Evolutionary conservation across 2,113 vertebrate species (phyloP).

Genomic region (Hyaena hyaena): DNA sequence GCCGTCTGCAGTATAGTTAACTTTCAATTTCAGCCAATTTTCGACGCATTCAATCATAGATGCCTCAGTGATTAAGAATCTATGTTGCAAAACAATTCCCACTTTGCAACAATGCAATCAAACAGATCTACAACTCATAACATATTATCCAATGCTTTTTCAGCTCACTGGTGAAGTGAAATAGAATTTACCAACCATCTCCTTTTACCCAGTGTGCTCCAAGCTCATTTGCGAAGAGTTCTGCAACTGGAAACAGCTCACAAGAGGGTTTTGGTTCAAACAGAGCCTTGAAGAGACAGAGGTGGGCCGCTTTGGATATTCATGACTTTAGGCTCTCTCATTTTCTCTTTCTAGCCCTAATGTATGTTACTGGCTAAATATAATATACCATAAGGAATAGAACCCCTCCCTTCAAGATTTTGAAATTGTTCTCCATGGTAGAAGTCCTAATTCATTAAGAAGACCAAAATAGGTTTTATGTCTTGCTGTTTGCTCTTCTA

Average conservation of each 20-base stretch:
- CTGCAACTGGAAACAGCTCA: slow-evolving; percentile 79
- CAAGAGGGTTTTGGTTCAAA: background rate
- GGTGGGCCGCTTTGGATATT: background rate
- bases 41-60: slow-evolving; percentile 90
- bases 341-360: background rate
- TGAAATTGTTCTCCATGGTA: slow-evolving; percentile 36
- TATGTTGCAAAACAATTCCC: slow-evolving; percentile 93
- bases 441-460: slow-evolving; percentile 40
- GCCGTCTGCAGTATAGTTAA: slow-evolving; percentile 90
- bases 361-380: background rate
- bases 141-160: slow-evolving; percentile 87
- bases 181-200: slow-evolving; percentile 86
- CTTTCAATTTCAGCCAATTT: slow-evolving; percentile 91
- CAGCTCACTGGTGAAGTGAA: slow-evolving; percentile 88
- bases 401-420: background rate
- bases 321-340: background rate
- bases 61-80: slow-evolving; percentile 91
- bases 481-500: slow-evolving; percentile 66
- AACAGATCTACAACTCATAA: slow-evolving; percentile 91
- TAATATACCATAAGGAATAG: background rate
- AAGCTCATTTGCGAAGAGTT: slow-evolving; percentile 86
- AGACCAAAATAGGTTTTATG: slow-evolving; percentile 65
- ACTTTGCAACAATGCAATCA: slow-evolving; percentile 91
- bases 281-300: background rate
- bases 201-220: slow-evolving; percentile 76